These are phyloP conservation scores for Lepidurus couesii DNA, from an alignment of 1,140 invertebrate genomes.

Conservation along the genomic window DNA sequence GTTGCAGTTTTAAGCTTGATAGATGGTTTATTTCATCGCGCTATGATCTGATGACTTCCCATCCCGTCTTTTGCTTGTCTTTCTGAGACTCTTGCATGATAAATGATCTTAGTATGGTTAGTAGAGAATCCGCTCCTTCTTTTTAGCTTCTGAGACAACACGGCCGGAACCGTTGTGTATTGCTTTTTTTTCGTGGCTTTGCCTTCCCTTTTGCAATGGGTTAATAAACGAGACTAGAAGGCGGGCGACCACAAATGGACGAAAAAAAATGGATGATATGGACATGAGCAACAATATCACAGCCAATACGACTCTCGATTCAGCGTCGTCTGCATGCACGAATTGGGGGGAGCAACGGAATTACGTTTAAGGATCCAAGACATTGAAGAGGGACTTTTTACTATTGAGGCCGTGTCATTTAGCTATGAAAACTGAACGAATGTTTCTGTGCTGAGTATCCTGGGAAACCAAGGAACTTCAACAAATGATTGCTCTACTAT, in stretches of 20 bases:
- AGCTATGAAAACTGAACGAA: too few relatives aligned
- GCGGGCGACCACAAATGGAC: background rate
- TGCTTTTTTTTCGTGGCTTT: slow-evolving; percentile 5
- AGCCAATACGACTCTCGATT: background rate
- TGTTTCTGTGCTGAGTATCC: too few relatives aligned
- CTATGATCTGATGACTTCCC: too few relatives aligned
- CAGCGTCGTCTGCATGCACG: background rate
- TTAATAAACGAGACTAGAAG: background rate
- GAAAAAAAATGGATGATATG: slow-evolving; percentile 2
- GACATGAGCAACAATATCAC: slow-evolving; percentile 19
- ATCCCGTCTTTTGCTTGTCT: too few relatives aligned
- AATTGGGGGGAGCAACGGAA: background rate
- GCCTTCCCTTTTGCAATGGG: background rate
- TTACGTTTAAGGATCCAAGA: background rate
- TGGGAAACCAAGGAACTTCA: too few relatives aligned
- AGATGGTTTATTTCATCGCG: too few relatives aligned
- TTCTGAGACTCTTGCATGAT: too few relatives aligned
- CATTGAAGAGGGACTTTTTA: background rate
- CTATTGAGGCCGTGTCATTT: background rate
- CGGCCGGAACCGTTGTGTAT: background rate
- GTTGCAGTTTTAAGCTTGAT: too few relatives aligned
- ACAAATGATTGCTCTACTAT: too few relatives aligned
- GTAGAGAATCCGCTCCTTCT: too few relatives aligned
- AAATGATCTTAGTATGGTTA: too few relatives aligned
- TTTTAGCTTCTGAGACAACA: background rate